These are phyloP conservation scores for Limnephilus auricula DNA, from an alignment of 2,888 invertebrate genomes.

Conservation along the genomic window DNA sequence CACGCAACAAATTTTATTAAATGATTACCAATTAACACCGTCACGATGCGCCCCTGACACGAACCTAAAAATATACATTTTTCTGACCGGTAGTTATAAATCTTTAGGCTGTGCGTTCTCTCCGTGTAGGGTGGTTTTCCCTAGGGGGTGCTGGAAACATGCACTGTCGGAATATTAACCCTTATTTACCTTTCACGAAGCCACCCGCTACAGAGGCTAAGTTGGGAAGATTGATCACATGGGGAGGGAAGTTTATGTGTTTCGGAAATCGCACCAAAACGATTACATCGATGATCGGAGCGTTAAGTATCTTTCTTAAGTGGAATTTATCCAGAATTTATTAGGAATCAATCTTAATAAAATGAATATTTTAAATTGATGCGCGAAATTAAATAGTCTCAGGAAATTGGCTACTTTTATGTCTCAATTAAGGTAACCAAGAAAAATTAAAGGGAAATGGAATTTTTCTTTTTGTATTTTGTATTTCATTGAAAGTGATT, in stretches of 20 bases:
- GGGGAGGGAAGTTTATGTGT: conserved; percentile 18
- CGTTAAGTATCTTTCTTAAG: not conserved
- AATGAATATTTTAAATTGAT: not conserved
- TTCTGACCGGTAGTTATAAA: not conserved
- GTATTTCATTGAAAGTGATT: not conserved
- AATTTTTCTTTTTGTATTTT: not conserved
- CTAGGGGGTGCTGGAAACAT: conserved; percentile 4
- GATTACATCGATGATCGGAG: conserved; percentile 10
- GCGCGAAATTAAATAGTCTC: not conserved
- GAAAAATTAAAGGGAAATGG: not conserved
- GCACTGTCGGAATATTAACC: conserved; percentile 34
- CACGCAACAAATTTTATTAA: not conserved
- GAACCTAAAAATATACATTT: not conserved
- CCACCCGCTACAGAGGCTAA: conserved; percentile 1
- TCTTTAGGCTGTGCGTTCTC: not conserved
- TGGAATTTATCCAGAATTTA: not conserved
- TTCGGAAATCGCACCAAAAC: not conserved
- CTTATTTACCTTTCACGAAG: conserved; percentile 40
- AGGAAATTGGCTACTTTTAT: not conserved
- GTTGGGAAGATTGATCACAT: conserved; percentile 31
- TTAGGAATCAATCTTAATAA: not conserved
- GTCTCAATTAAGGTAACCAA: not conserved
- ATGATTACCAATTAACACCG: not conserved
- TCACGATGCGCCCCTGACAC: not conserved
- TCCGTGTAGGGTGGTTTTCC: not conserved